Evolutionary conservation across 2,113 vertebrate species (phyloP), one percentile per base, ranked within the genome.

Genomic region (Onychostruthus taczanowskii): DNA sequence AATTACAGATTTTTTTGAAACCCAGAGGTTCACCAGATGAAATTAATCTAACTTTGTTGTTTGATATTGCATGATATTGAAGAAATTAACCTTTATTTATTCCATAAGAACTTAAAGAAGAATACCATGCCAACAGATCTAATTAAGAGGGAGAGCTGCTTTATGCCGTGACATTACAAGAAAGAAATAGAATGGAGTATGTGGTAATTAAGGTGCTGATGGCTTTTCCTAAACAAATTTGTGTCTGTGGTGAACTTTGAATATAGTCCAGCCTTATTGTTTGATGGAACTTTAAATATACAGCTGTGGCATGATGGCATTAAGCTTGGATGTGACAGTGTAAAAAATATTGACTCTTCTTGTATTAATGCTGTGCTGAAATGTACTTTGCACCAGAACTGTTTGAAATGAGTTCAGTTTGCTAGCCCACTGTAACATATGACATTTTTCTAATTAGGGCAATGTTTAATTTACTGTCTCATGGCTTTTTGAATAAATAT

Each of bases 391-490:
- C 81, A 83, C 67, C 77, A 90, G 96, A 93, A 95, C 84, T 93
- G 88, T 92, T 96, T 96, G 97, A 97, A 98, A 98, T 98, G 94
- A 97, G 97, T 98, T 97, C 96, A 97, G 95, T 97, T 98, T 98
- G 93, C 95, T 97, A 97, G 94, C 96, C 94, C 93, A 93, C 97
- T 96, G 97, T 97, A 98, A 98, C 98, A 97, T 97, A 97, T 97
- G 98, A 98, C 98, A 98, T 97, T 98, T 98, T 97, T 98, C 98
- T 98, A 98, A 98, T 98, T 98, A 98, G 98, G 98, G 97, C 97
- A 98, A 97, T 98, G 98, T 98, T 98, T 98, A 98, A 98, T 98
- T 98, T 98, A 98, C 98, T 98, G 98, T 98, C 98, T 98, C 97
- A 97, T 97, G 98, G 97, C 98, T 98, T 98, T 98, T 96, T 97